Conservation (phyloP, 2,113 vertebrate genomes). For the Pyxicephalus adspersus region DNA sequence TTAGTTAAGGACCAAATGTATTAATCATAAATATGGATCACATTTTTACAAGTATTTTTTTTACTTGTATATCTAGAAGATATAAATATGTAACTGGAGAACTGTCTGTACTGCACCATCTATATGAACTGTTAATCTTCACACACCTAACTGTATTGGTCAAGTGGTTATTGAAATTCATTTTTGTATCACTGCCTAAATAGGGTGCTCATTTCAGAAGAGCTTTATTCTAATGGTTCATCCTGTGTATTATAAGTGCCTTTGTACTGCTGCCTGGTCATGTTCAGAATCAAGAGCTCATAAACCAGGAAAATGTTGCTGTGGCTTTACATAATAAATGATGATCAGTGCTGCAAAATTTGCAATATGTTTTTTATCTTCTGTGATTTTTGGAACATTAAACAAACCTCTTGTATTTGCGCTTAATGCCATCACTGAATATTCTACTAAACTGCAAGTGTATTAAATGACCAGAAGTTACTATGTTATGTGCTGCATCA, state of each 20-base stretch:
- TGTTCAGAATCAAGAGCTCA: not conserved
- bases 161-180: constrained; percentile 1
- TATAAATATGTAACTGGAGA: constrained; percentile 43
- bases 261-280: constrained; percentile 21
- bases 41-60: constrained; percentile 30
- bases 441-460: no score
- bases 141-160: constrained; percentile 30
- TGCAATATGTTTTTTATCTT: no score
- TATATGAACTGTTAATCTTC: constrained; percentile 45
- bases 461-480: no score
- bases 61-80: constrained; percentile 18
- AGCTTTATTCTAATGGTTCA: not conserved
- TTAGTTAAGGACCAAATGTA: constrained; percentile 40
- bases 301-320: not conserved
- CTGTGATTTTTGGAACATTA: no score
- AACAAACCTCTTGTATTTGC: no score
- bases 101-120: constrained; percentile 25
- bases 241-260: constrained; percentile 12
- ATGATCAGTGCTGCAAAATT: no score
- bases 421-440: no score
- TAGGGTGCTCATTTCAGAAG: not conserved
- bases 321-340: not conserved
- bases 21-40: not conserved
- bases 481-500: no score
- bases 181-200: constrained; percentile 19